Evolutionary conservation across 2,113 vertebrate genomes (phyloP), one percentile per base, ranked within the genome.

Genomic region (Zosterops japonicus): DNA sequence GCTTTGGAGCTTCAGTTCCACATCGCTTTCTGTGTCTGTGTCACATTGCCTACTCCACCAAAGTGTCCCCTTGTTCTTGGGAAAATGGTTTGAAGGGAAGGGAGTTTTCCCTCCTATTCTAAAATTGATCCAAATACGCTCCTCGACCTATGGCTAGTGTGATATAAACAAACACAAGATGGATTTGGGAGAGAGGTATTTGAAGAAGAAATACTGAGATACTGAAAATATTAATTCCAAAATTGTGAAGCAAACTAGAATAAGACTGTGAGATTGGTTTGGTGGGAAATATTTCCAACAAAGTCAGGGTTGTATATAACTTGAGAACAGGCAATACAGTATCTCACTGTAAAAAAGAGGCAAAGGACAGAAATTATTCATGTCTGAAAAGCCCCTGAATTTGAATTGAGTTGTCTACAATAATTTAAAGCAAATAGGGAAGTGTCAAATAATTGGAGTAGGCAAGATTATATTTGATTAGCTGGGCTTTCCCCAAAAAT

Each of bases 1-100:
- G 2, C n/a, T 4, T 3, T 0, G 36, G 8, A 64, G n/a, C 14
- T 52, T 9, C 1, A 4, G 10, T 11, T 39, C 42, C 39, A 0
- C 0, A 17, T 3, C 25, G 5, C 50, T 17, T 23, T 13, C 53
- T 21, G 35, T 4, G 52, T 13, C 16, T 2, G 1, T 0, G 12
- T 10, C 47, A 15, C 65, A 9, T 0, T 3, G 69, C 16, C 35
- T 59, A 1, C 42, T 63, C 33, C 0, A 13, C 59, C 39, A 7
- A 41, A 82, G 13, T 5, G 33, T 29, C 33, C 24, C 49, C 23
- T 49, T 41, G 41, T 18, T 28, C 14, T 2, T 41, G 23, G 24
- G 20, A 44, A 64, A 75, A 12, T 5, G 6, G 3, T 50, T 49
- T 25, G 53, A 44, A 65, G 17, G 57, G 39, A 44, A 81, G 35